phyloP scores from a whole-genome alignment of 2,888 invertebrate genomes.

The Meta bourneti region DNA sequence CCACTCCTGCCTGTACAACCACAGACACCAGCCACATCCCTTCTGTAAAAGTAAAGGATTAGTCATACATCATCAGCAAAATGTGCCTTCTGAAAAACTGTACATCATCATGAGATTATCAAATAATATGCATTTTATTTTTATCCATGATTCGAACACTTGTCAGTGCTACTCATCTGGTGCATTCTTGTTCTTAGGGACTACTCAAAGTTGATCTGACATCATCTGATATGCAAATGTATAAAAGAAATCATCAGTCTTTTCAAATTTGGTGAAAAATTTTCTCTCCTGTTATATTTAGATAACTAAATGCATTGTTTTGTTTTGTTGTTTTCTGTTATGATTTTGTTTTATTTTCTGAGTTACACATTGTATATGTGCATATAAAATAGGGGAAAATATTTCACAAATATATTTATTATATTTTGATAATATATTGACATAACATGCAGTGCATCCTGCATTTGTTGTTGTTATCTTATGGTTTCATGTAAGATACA shows the following conservation, averaged over 20 bases:
- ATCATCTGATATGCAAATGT: not conserved
- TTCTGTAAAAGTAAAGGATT: conserved; percentile 36
- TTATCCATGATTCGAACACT: not conserved
- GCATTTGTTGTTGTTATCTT: not conserved
- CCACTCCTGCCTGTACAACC: conserved; percentile 74
- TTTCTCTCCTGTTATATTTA: not conserved
- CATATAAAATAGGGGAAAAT: not conserved
- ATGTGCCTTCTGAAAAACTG: conserved; percentile 41
- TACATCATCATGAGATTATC: conserved; percentile 1
- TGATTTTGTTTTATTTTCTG: not conserved
- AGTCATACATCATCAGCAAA: conserved; percentile 37
- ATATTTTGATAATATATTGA: conserved; percentile 1
- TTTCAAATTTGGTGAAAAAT: not conserved
- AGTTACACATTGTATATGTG: not conserved
- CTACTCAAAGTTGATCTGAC: not conserved
- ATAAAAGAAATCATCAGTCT: not conserved
- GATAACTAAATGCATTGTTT: not conserved
- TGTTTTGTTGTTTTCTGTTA: not conserved
- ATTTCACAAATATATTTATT: not conserved
- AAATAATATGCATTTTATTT: not conserved
- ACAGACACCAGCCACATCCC: conserved; percentile 68
- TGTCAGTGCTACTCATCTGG: not conserved
- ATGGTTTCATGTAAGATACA: not conserved
- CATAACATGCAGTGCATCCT: not conserved
- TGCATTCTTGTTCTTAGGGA: not conserved